Evolutionary conservation across 2,113 vertebrate genomes (phyloP).

Genomic region (Strigops habroptila): DNA sequence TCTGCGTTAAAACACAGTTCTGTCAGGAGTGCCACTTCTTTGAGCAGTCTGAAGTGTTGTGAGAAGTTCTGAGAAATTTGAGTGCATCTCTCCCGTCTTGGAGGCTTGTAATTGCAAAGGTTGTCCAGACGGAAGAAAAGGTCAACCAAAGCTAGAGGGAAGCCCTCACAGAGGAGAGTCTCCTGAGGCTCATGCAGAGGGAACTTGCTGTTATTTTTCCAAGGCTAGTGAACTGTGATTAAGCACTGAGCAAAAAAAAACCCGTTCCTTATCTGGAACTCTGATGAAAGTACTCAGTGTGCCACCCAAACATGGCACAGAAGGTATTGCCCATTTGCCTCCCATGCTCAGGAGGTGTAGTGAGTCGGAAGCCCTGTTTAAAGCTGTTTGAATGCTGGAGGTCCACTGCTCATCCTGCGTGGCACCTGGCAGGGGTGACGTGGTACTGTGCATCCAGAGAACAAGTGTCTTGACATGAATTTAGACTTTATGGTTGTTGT

Average conservation of each 20-base stretch:
- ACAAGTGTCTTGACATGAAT: background rate
- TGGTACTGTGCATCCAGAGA: background rate
- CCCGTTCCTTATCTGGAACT: background rate
- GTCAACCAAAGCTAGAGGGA: background rate
- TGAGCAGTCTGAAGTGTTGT: background rate
- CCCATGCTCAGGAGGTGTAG: background rate
- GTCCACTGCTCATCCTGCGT: background rate
- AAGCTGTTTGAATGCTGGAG: background rate
- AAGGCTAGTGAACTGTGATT: background rate
- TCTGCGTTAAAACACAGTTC: background rate
- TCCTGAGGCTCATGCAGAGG: background rate
- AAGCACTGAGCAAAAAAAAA: background rate
- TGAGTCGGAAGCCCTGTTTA: background rate
- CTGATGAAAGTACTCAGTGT: background rate
- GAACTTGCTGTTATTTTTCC: background rate
- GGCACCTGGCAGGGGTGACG: fast-evolving
- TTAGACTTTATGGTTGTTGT: background rate
- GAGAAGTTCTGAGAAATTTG: background rate
- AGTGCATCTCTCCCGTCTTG: background rate
- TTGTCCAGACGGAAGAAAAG: background rate
- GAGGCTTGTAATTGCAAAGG: background rate
- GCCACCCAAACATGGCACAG: background rate
- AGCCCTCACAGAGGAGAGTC: background rate
- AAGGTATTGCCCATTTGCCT: background rate
- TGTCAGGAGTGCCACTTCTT: background rate